Percentiles rank a stretch among this genome's conserved stretches.
These are phyloP conservation scores for Balaeniceps rex DNA, from an alignment of 2,113 vertebrate genomes.

Conservation along the genomic window DNA sequence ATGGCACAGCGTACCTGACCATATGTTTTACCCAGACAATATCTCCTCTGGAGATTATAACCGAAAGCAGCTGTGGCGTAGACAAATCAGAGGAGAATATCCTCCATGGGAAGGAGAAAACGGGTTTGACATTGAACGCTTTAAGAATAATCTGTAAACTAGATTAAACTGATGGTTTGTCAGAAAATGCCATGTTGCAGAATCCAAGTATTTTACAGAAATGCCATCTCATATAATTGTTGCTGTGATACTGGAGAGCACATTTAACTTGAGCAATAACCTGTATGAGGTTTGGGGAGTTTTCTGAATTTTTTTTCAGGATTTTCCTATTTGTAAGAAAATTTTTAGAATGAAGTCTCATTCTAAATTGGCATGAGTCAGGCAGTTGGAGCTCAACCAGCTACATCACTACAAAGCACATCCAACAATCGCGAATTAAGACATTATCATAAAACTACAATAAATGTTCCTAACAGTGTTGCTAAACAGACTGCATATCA, in stretches of 20 bases:
- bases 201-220: not conserved
- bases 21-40: not conserved
- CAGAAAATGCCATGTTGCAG: not conserved
- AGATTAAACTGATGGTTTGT: not conserved
- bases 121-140: not conserved
- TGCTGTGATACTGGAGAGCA: not conserved
- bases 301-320: not conserved
- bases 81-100: not conserved
- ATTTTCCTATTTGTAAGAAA: not conserved
- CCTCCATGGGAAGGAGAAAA: not conserved
- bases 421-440: not conserved
- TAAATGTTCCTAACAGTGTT: not conserved
- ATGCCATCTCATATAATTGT: not conserved
- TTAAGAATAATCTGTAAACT: not conserved
- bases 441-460: not conserved
- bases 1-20: not conserved
- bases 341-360: not conserved
- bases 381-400: not conserved
- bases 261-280: not conserved
- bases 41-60: not conserved
- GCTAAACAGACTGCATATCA: not conserved
- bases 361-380: not conserved
- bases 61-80: not conserved
- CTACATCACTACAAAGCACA: not conserved
- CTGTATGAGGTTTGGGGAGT: not conserved